Evolutionary conservation across 2,888 invertebrate genomes (phyloP).

Genomic region (Morinoia aosen): DNA sequence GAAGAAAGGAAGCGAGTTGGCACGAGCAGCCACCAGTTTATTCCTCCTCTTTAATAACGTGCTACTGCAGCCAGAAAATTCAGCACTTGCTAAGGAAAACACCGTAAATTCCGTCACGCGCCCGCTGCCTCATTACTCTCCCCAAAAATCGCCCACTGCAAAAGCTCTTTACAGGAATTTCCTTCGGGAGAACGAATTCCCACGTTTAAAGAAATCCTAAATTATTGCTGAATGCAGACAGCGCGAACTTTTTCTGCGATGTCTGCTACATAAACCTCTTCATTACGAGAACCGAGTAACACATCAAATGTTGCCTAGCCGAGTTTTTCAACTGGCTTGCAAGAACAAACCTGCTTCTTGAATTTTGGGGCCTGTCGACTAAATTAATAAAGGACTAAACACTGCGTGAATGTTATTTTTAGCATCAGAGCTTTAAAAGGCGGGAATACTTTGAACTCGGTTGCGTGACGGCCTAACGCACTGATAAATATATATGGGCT

Average conservation of each 20-base stretch:
- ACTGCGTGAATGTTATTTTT: neutral
- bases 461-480: neutral
- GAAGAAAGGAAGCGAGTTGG: constrained; percentile 26
- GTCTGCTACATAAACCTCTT: neutral
- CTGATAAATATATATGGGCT: neutral
- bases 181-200: constrained; percentile 40
- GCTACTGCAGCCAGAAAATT: constrained; percentile 41
- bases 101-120: constrained; percentile 51
- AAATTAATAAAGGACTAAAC: neutral
- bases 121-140: constrained; percentile 48
- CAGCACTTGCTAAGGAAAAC: constrained; percentile 47
- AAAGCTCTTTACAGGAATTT: constrained; percentile 51
- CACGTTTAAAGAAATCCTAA: constrained; percentile 29
- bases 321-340: neutral
- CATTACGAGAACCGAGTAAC: neutral
- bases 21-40: constrained; percentile 7
- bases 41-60: constrained; percentile 48
- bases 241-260: neutral
- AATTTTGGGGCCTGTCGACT: neutral
- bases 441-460: too few relatives aligned
- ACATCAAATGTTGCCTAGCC: neutral
- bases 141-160: constrained; percentile 47
- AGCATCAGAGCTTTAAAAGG: neutral
- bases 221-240: constrained; percentile 25
- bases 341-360: too few relatives aligned